A percentile compares a stretch with the other conserved stretches of the same genome.
Conservation (phyloP, 1,140 invertebrate species). For the Drosophila repleta region DNA sequence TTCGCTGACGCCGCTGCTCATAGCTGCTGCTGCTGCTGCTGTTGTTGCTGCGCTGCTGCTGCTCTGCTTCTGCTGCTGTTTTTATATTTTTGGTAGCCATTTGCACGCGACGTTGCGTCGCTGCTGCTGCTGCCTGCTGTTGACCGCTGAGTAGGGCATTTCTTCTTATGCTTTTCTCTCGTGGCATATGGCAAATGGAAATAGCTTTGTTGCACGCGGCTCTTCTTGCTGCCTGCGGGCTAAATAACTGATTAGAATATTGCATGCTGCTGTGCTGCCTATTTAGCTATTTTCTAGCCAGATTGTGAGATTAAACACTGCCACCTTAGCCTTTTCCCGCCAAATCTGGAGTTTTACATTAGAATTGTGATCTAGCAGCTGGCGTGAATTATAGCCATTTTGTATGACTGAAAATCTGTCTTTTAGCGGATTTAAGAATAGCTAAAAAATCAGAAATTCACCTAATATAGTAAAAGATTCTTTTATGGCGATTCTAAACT, state of each 20-base stretch:
- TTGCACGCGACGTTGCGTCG: slow-evolving; percentile 42
- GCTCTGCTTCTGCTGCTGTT: slow-evolving; percentile 3
- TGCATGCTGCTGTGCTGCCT: no score
- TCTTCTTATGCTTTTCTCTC: slow-evolving; percentile 20
- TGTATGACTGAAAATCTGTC: no score
- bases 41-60: slow-evolving; percentile 1
- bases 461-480: no score
- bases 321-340: no score
- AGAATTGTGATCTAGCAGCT: no score
- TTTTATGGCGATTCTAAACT: no score
- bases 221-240: neutral
- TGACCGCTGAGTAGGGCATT: slow-evolving; percentile 65
- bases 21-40: slow-evolving; percentile 7
- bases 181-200: slow-evolving; percentile 48
- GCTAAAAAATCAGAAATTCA: no score
- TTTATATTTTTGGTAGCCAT: slow-evolving; percentile 33
- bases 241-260: slow-evolving; percentile 35
- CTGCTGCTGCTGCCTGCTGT: slow-evolving; percentile 39
- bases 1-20: slow-evolving; percentile 4
- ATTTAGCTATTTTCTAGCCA: no score
- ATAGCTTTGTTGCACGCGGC: slow-evolving; percentile 28
- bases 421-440: no score
- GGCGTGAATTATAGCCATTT: no score
- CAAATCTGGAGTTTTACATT: no score
- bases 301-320: no score